Evolutionary conservation across 2,888 invertebrate genomes (phyloP), one percentile per base, ranked within the genome.

Genomic region (Lasioglossum oenotherae): DNA sequence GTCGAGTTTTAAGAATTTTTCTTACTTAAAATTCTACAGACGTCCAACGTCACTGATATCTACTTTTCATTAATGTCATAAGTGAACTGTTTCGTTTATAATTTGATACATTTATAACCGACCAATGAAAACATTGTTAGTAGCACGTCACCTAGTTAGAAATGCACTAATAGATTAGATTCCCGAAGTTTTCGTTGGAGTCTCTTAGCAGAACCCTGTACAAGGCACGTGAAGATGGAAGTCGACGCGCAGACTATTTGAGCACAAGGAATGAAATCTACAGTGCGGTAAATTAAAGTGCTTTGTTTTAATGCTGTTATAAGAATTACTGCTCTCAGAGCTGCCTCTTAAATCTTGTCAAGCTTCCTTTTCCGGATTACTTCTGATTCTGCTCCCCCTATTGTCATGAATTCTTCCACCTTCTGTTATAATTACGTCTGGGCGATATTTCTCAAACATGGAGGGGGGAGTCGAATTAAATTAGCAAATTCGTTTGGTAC

Each of bases 221-320:
- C 80, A 87, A 82, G 78, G 71, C 71, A 72, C 49, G 75, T 80
- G 82, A 78, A 85, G 81, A 87, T 80, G 87, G 78, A 74, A 85
- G 83, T 38, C 77, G 84, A 81, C 82, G 78, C 67, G 78, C 67
- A 81, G 84, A 85, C 87, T 84, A 86, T 88, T 82, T 74, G 86
- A 73, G 84, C 80, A 74, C 82, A 85, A 91, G 93, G 93, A 94
- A 94, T 92, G 94, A 94, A 94, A 94, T 93, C 94, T 93, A 93
- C 94, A 94, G 94, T 93, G 94, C 94, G 94, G 94, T 94, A 94
- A 94, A 94, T 94, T 94, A 94, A 94, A 93, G 93, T 93, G 93
- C 93, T 93, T 93, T 91, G 93, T 94, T 94, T 93, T 93, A 94
- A 94, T 93, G 93, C 93, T 93, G 93, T 94, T 94, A 94, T 93